These are phyloP conservation scores for Neosilurus hyrtlii DNA, from an alignment of 2,797 vertebrate species.

Conservation along the genomic window DNA sequence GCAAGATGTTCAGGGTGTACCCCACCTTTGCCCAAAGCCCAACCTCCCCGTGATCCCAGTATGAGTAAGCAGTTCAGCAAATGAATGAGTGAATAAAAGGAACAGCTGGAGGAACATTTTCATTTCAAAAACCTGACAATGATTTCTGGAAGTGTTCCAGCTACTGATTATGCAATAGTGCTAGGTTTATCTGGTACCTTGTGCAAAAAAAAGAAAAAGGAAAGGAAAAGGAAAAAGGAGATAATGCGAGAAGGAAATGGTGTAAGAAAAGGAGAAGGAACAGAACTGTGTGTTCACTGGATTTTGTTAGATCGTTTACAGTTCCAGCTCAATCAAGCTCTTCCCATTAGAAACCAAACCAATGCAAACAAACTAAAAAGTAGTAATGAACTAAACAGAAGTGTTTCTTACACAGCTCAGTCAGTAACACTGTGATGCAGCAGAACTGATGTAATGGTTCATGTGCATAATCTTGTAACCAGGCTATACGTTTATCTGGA, in stretches of 20 bases:
- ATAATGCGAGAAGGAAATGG: background rate
- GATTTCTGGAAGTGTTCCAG: too few species aligned
- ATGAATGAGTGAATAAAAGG: too few species aligned
- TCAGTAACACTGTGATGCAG: background rate
- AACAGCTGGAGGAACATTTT: too few species aligned
- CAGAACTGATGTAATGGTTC: background rate
- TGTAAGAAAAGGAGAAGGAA: background rate
- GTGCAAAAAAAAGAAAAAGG: background rate
- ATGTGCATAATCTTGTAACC: constrained; percentile 1
- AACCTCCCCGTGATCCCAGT: too few species aligned
- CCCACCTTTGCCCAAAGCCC: too few species aligned
- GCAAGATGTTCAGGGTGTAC: too few species aligned
- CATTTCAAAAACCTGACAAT: too few species aligned
- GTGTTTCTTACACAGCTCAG: background rate
- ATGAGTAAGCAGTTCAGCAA: too few species aligned
- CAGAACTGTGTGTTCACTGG: constrained; percentile 29
- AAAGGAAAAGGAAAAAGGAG: background rate
- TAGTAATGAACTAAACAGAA: too few species aligned
- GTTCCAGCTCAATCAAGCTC: background rate
- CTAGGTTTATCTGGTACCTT: background rate
- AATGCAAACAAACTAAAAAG: constrained; percentile 1
- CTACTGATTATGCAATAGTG: background rate
- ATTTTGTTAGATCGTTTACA: constrained; percentile 1
- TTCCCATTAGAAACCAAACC: constrained; percentile 2
- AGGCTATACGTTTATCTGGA: constrained; percentile 23